Evolutionary conservation across 2,888 invertebrate species (phyloP).

Genomic region (Piscicola geometra): DNA sequence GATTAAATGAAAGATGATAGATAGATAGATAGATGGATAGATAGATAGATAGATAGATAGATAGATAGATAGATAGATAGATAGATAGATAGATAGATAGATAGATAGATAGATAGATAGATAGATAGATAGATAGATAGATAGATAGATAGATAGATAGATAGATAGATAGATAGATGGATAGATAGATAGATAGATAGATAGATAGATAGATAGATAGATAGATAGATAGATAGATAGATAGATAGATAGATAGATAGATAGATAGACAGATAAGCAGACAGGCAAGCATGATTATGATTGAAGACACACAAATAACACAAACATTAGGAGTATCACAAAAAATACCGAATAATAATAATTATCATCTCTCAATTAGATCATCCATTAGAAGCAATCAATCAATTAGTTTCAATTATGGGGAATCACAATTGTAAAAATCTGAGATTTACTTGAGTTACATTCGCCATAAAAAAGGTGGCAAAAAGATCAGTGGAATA

Average conservation of each 20-base stretch:
- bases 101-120: slow-evolving; percentile 2
- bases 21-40: not conserved
- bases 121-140: slow-evolving; percentile 2
- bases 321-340: too few species aligned
- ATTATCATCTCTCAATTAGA: too few species aligned
- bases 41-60: not conserved
- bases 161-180: not conserved
- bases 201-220: slow-evolving; percentile 2
- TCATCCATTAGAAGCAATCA: too few species aligned
- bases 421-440: too few species aligned
- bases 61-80: not conserved
- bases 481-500: too few species aligned
- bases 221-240: slow-evolving; percentile 2
- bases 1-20: not conserved
- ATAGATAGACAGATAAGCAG: not conserved
- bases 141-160: slow-evolving; percentile 2
- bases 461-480: too few species aligned
- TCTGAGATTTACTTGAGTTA: too few species aligned
- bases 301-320: too few species aligned
- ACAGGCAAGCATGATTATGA: too few species aligned
- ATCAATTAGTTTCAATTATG: too few species aligned
- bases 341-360: too few species aligned
- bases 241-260: slow-evolving; percentile 2
- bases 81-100: not conserved
- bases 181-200: slow-evolving; percentile 2